phyloP scores from a whole-genome alignment of 2,113 vertebrate genomes.

The Etheostoma cragini region DNA sequence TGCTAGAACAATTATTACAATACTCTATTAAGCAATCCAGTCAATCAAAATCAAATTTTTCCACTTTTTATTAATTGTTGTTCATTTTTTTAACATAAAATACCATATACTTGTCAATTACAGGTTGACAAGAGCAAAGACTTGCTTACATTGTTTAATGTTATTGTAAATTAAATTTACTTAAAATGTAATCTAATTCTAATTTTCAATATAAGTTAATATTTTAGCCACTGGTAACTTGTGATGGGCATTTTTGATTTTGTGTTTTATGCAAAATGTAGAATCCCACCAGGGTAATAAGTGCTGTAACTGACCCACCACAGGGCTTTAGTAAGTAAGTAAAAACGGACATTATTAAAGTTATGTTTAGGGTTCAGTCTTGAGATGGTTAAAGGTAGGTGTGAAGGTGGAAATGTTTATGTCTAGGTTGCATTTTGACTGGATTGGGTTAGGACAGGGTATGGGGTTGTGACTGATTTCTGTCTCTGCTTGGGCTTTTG shows the following conservation, averaged over 20 bases:
- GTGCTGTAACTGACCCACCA: not conserved
- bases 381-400: not conserved
- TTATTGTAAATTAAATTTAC: not conserved
- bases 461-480: not conserved
- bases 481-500: not conserved
- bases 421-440: not conserved
- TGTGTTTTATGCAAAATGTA: not conserved
- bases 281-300: not conserved
- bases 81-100: not conserved
- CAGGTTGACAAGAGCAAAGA: not conserved
- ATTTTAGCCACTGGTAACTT: not conserved
- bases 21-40: not conserved
- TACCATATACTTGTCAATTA: not conserved
- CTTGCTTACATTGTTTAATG: not conserved
- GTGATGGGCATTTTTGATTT: not conserved
- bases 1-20: not conserved
- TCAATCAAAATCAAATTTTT: not conserved
- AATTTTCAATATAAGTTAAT: not conserved
- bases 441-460: not conserved
- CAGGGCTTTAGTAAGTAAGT: not conserved
- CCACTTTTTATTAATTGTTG: not conserved
- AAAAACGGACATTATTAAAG: not conserved
- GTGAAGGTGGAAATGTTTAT: not conserved
- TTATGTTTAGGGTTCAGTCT: not conserved
- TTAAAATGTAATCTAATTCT: not conserved